These are phyloP conservation scores for Ctenopoma multispine DNA, from an alignment of 2,797 vertebrate species.

Conservation along the genomic window DNA sequence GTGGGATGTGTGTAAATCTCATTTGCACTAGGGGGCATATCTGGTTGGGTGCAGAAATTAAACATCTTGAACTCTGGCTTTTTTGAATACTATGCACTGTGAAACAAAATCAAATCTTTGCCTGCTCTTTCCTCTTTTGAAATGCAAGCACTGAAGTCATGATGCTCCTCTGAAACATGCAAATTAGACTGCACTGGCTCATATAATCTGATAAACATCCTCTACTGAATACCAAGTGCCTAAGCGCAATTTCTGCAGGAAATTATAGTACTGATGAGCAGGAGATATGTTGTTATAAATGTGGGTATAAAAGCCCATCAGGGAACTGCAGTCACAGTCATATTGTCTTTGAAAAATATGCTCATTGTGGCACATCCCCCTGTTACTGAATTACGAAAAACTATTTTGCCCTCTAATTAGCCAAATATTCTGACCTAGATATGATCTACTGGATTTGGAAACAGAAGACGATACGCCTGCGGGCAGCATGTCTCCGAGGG, in stretches of 20 bases:
- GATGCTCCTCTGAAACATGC: slow-evolving; percentile 69
- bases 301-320: slow-evolving; percentile 63
- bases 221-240: slow-evolving; percentile 76
- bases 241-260: slow-evolving; percentile 76
- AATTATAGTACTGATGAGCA: slow-evolving; percentile 76
- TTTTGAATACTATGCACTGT: slow-evolving; percentile 34
- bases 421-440: slow-evolving; percentile 80
- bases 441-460: slow-evolving; percentile 68
- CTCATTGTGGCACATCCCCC: slow-evolving; percentile 49
- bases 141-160: slow-evolving; percentile 61
- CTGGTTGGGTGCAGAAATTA: slow-evolving; percentile 50
- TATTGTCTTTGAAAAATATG: slow-evolving; percentile 74
- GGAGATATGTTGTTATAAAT: slow-evolving; percentile 69
- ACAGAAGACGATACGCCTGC: slow-evolving; percentile 54
- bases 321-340: slow-evolving; percentile 65
- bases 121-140: slow-evolving; percentile 56
- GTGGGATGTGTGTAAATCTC: slow-evolving; percentile 60
- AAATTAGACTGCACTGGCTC: slow-evolving; percentile 77
- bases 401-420: slow-evolving; percentile 77
- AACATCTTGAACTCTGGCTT: slow-evolving; percentile 56
- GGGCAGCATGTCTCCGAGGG: slow-evolving; percentile 60
- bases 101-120: slow-evolving; percentile 61
- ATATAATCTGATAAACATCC: slow-evolving; percentile 78
- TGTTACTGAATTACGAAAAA: slow-evolving; percentile 63
- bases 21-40: slow-evolving; percentile 56